Base-by-base conservation (phyloP, 1,140 invertebrate genomes). In the Charaxes varanes region DNA sequence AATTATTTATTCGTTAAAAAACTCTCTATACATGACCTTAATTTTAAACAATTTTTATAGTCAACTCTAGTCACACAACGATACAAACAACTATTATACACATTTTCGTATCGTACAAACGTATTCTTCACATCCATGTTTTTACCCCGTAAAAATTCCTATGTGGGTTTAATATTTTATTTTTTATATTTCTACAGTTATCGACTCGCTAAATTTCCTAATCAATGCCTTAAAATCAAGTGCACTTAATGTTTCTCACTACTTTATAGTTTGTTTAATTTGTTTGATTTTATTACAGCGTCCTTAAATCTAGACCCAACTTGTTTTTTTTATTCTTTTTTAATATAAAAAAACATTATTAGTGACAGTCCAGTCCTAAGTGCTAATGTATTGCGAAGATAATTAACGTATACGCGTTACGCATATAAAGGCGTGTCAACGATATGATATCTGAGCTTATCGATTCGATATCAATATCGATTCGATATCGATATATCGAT, bases 161-260 rank as follows among this genome's bases (percentile, higher is more conserved):
- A n/a, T n/a, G n/a, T n/a, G n/a, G n/a, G n/a, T n/a, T n/a, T n/a
- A n/a, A n/a, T n/a, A n/a, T n/a, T n/a, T n/a, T n/a, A n/a, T n/a
- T n/a, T n/a, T 10, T 10, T 18, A 26, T 15, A 16, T 10, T 17
- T 15, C 36, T 46, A 46, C 27, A 38, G 18, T 16, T 42, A 34
- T 35, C 40, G 18, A 42, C 15, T 27, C 16, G 10, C 24, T 34
- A 34, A 41, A 49, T 31, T 54, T 15, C 37, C 18, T 53, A 36
- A 44, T 34, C 19, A 51, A 53, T 64, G 62, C 56, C 56, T 65
- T 71, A 73, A 44, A 61, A 58, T 63, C 67, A 79, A 79, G 74
- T 79, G 72, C 72, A 79, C 74, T 77, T 79, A 63, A 69, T 69
- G 61, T 27, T 58, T 71, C 67, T 67, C 66, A 76, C 72, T 71